phyloP scores from a whole-genome alignment of 2,888 invertebrate species.

The Orgyia antiqua region DNA sequence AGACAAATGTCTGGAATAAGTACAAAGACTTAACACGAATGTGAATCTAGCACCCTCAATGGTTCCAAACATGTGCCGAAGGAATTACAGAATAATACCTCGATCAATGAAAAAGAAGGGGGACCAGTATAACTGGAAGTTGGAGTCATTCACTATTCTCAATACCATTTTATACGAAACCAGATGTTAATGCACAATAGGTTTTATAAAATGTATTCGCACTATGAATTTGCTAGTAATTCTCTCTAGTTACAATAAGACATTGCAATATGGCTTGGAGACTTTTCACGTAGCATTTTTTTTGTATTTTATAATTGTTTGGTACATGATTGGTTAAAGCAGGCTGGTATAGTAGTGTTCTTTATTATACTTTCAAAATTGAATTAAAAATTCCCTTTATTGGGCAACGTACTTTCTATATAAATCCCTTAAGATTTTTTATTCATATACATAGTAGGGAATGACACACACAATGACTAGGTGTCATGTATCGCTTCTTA shows the following conservation, averaged over 20 bases:
- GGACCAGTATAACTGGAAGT: conserved; percentile 3
- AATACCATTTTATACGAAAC: background rate
- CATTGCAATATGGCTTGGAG: too few species aligned
- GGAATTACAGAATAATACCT: conserved; percentile 3
- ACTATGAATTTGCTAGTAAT: background rate
- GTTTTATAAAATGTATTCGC: background rate
- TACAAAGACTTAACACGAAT: conserved; percentile 11
- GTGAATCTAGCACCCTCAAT: conserved; percentile 10
- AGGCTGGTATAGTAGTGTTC: too few species aligned
- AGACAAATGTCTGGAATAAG: conserved; percentile 7
- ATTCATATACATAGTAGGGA: too few species aligned
- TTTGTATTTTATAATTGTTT: too few species aligned
- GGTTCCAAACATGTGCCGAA: conserved; percentile 3
- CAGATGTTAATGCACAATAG: background rate
- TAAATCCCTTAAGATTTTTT: too few species aligned
- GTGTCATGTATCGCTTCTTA: too few species aligned
- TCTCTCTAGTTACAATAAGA: background rate
- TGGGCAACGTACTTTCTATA: too few species aligned
- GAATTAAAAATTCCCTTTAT: too few species aligned
- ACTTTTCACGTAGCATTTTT: too few species aligned
- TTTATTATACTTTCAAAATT: too few species aligned
- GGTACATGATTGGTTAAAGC: too few species aligned
- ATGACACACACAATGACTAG: too few species aligned
- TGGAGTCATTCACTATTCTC: background rate
- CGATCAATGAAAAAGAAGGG: conserved; percentile 2